phyloP scores from a whole-genome alignment of 2,113 vertebrate genomes.

The Amblyopsis rosae region DNA sequence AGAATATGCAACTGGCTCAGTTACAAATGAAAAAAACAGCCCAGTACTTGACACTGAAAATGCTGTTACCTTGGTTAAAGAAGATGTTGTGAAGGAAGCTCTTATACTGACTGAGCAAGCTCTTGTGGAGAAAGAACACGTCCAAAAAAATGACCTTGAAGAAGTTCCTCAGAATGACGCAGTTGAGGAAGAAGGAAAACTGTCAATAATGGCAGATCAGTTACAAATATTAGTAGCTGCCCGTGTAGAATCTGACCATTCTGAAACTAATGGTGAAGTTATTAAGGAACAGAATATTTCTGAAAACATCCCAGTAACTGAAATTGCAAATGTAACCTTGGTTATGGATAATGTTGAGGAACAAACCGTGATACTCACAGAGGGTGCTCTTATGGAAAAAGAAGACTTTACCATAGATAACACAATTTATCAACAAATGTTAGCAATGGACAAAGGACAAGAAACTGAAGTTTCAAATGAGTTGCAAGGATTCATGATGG shows the following conservation, averaged over 20 bases:
- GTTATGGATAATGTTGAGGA: slow-evolving; percentile 5
- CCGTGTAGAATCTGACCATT: slow-evolving; percentile 6
- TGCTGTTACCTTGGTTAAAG: too few species aligned
- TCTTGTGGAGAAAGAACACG: slow-evolving; percentile 2
- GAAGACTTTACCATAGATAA: slow-evolving; percentile 5
- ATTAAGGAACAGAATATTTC: slow-evolving; percentile 16
- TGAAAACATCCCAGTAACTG: slow-evolving; percentile 20
- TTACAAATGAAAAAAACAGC: background rate
- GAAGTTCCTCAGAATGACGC: slow-evolving; percentile 6
- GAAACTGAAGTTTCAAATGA: slow-evolving; percentile 26
- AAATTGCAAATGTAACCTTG: slow-evolving; percentile 8
- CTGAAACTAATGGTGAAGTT: slow-evolving; percentile 5
- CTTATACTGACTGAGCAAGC: slow-evolving; percentile 4
- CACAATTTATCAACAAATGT: background rate
- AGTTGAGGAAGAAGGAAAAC: slow-evolving; percentile 14
- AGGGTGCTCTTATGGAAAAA: background rate
- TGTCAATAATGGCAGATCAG: slow-evolving; percentile 12
- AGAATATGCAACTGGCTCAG: slow-evolving; percentile 12
- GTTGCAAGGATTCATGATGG: slow-evolving; percentile 28
- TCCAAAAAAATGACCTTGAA: background rate
- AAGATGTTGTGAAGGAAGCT: background rate
- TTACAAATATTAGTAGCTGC: background rate
- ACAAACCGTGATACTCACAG: background rate
- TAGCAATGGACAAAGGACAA: background rate
- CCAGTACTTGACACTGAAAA: too few species aligned